Percentiles rank a stretch among this genome's conserved stretches.
Conservation (phyloP, 2,888 invertebrate species). For the Sisyra nigra region DNA sequence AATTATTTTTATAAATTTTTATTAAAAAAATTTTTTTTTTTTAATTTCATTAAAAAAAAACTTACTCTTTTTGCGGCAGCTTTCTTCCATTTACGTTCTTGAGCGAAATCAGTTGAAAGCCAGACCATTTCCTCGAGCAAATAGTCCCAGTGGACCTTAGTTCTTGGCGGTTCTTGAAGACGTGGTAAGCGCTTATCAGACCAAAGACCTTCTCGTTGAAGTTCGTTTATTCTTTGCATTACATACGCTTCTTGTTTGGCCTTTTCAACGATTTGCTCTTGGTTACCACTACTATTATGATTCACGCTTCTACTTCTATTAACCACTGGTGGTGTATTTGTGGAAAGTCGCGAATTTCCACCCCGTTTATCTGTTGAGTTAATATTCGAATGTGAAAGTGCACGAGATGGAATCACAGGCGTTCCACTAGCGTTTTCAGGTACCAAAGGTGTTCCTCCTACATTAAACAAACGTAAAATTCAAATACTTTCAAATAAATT, state of each 20-base stretch:
- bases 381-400: conserved; percentile 19
- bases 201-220: conserved; percentile 92
- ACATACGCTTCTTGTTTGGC: conserved; percentile 90
- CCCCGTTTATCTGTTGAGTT: conserved; percentile 9
- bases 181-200: conserved; percentile 82
- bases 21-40: background rate
- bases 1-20: too few relatives aligned
- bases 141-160: conserved; percentile 97
- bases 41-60: background rate
- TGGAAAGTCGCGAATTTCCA: conserved; percentile 9
- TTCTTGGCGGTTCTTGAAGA: conserved; percentile 74
- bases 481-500: too few relatives aligned
- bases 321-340: conserved; percentile 6
- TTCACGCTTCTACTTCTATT: conserved; percentile 14
- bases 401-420: conserved; percentile 14
- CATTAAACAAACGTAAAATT: conserved; percentile 14
- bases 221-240: conserved; percentile 77
- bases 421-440: conserved; percentile 17
- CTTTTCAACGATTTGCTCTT: conserved; percentile 69
- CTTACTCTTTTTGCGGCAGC: conserved; percentile 74
- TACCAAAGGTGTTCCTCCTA: conserved; percentile 37
- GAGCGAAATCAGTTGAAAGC: conserved; percentile 94
- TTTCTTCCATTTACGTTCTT: conserved; percentile 96
- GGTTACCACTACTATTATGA: conserved; percentile 28
- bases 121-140: conserved; percentile 97